Conservation (phyloP, 2,797 vertebrate species). For the Tokudaia muenninki region DNA sequence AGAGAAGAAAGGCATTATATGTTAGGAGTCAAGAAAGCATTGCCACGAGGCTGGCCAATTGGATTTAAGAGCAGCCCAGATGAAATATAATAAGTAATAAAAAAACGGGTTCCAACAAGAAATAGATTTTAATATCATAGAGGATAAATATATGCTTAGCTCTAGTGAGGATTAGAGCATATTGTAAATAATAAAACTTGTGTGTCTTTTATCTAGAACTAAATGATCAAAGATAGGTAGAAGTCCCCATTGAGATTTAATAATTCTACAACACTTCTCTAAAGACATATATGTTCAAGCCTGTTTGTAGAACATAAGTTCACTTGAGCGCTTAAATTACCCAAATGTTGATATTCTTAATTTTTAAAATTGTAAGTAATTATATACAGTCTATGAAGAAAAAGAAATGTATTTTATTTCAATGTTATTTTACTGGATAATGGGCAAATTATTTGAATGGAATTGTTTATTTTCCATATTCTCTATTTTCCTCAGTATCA, state of each 20-base stretch:
- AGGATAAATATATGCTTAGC: not conserved
- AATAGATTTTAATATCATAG: not conserved
- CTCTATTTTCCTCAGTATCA: slow-evolving; percentile 29
- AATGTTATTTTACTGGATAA: slow-evolving; percentile 1
- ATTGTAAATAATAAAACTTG: not conserved
- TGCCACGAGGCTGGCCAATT: not conserved
- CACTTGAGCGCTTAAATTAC: not conserved
- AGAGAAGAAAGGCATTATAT: not conserved
- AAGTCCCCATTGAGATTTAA: not conserved
- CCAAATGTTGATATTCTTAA: not conserved
- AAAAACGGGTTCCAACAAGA: not conserved
- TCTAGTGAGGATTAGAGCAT: not conserved
- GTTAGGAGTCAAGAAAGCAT: not conserved
- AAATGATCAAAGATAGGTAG: not conserved
- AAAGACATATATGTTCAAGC: not conserved
- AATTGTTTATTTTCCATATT: not conserved
- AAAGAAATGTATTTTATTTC: not conserved
- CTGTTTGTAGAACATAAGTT: slow-evolving; percentile 8
- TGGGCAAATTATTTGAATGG: not conserved
- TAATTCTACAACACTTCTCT: slow-evolving; percentile 19
- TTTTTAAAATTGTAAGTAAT: slow-evolving; percentile 10
- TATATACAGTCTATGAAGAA: not conserved
- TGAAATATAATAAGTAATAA: not conserved
- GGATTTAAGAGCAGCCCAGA: not conserved
- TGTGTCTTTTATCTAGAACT: not conserved